Base-by-base conservation (phyloP, 2,113 vertebrate genomes). In the Proteles cristata region DNA sequence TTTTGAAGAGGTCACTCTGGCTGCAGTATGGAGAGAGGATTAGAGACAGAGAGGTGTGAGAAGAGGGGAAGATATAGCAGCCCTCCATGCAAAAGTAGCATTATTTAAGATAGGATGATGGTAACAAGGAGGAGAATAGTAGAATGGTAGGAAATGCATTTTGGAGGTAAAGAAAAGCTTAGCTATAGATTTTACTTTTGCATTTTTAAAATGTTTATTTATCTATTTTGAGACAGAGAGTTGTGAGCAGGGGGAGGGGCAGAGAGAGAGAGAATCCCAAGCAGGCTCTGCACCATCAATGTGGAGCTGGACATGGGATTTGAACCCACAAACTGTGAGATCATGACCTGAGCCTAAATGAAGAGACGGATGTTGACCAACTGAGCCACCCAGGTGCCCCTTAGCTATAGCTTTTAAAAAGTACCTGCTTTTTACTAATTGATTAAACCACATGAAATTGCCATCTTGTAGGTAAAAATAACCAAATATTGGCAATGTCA, bases 341-440 rank as follows among this genome's bases (percentile, higher is more conserved):
- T 61, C 58, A 61, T 61, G 58, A 61, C 7, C 21, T 61, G 21
- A 61, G 58, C 21, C 58, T 61, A 21, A 61, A 61, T 61, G 21
- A 61, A 61, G 58, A 61, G 58, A 61, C 0, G 19, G 21, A 61
- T 61, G 58, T 8, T 61, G 8, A 61, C 21, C 58, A 6, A 9
- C 58, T 61, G 58, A 61, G 58, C 21, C 58, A 61, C 58, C 21
- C 58, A 61, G 58, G 58, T 1, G 8, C 58, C 58, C 12, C 33
- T 93, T 80, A 45, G 23, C 23, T 21, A 7, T 58, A 71, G 66
- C 81, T 96, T 91, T 76, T 80, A 66, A 31, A 89, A 90, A 77
- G 7, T 23, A 91, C 17, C 53, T 68, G 4, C 80, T 88, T 81
- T 39, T 91, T 91, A 66, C n/a, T 95, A 96, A 93, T 61, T 93